Percentiles rank a stretch among this genome's conserved stretches.
Evolutionary conservation across 2,113 vertebrate genomes (phyloP).

Genomic region (Irena cyanogastra): DNA sequence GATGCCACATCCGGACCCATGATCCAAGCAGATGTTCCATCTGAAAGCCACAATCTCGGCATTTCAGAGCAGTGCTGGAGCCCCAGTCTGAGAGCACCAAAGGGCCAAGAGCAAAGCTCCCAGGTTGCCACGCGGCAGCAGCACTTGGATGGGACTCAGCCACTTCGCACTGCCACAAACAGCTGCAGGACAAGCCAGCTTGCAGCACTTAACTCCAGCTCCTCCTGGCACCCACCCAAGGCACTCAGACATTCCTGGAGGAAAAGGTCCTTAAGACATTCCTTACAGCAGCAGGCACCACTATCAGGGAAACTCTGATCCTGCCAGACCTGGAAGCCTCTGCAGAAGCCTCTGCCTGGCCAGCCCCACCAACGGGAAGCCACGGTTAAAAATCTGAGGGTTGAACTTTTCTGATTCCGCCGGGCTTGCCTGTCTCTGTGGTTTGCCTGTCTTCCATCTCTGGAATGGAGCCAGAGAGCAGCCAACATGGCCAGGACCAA

Average conservation of each 20-base stretch:
- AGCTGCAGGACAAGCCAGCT: background rate
- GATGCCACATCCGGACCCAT: accelerated
- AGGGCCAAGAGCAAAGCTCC: background rate
- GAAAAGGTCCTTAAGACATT: background rate
- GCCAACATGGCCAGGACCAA: background rate
- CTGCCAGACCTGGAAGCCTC: accelerated
- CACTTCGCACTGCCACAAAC: background rate
- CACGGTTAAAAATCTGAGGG: background rate
- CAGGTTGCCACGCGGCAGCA: accelerated
- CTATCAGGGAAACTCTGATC: background rate
- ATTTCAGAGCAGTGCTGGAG: background rate
- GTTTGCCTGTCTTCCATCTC: background rate
- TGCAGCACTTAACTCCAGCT: background rate
- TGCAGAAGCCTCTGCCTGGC: accelerated
- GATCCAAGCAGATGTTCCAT: background rate
- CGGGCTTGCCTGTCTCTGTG: background rate
- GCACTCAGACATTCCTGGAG: accelerated
- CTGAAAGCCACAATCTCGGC: background rate
- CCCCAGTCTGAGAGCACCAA: background rate
- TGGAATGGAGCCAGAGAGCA: background rate
- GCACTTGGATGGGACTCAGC: background rate
- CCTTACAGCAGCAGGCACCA: background rate
- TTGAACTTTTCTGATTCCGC: background rate
- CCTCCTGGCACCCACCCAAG: background rate
- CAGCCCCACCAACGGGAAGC: accelerated